Base-by-base conservation (phyloP, 2,113 vertebrate genomes). In the Globicephala melas region DNA sequence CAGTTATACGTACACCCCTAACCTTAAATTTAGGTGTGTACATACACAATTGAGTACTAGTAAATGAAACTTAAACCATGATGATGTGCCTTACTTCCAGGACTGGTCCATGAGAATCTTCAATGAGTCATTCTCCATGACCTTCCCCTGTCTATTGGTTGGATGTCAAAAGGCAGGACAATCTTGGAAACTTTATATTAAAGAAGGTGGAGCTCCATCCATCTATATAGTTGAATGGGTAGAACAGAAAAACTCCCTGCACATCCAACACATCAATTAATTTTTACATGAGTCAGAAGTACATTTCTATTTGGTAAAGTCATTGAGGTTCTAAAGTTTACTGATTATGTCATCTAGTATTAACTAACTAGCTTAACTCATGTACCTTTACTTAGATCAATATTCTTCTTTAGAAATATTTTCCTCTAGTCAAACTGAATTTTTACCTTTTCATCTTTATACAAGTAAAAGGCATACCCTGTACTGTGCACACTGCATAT, bases 401-500 rank as follows among this genome's bases (percentile, higher is more conserved):
- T 68, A 62, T 47, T 79, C 33, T 87, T 13, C 3, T 68, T 58
- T 82, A 38, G 33, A 86, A 63, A 14, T 86, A 38, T 9, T 81
- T 91, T 55, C 7, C 11, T 55, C 6, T 77, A 53, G 12, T 68
- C 7, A 91, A 77, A 74, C 7, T 31, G 12, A 91, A 4, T 67
- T 50, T 31, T 55, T n/a, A 68, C 25, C 6, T 50, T 13, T 86
- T 58, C 80, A 15, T 2, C n/a, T 41, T 58, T 90, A 3, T 6
- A 53, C 25, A 3, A 36, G 4, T 12, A 63, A 74, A 80, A 53
- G 6, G 23, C 4, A 31, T 21, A 73, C 3, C 1, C 11, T 55
- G 5, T 55, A 33, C 25, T 77, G 0, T 50, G 1, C 41, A 3
- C 26, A 44, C 14, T 18, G 12, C 6, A 44, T 0, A 8, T 58